Base-by-base conservation (phyloP, 1,140 invertebrate species). In the Acromyrmex heyeri region DNA sequence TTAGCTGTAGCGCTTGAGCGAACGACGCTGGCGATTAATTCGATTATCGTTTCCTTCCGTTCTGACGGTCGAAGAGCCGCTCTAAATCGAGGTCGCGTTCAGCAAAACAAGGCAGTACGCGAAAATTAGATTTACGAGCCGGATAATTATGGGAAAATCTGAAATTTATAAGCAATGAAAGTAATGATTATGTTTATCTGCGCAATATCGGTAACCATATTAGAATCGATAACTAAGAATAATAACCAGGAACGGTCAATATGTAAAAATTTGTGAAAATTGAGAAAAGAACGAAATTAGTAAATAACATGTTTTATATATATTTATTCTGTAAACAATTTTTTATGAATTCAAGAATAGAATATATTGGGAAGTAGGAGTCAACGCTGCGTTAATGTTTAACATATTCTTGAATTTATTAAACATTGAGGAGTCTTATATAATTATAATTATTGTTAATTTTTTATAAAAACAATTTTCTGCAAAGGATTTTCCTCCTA, bases 11-110 rank as follows among this genome's bases (percentile, higher is more conserved):
- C 16, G 69, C 12, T 61, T 3, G 64, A 34, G 21, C 16, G 67
- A 48, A 75, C 67, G 44, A 77, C 0, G 64, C n/a, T 64, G 34
- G 6, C 53, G 10, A 12, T 50, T 24, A 24, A 85, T 81, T 81
- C 64, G 61, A 90, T 90, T 87, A 86, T 67, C 59, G 21, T 82
- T 44, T 57, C 65, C 85, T 90, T 89, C 53, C 73, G 73, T 90
- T 44, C 77, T 59, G 53, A 53, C 67, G 70, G 8, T 72, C 30
- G 57, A 86, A 79, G 73, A 67, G 24, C 12, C 50, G 48, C 10
- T 72, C 30, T 72, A 30, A 27, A 70, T 85, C 16, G 30, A 83
- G n/a, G 64, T 34, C 27, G 38, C 8, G 59, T 87, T 38, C 67
- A 53, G 24, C 78, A 55, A 82, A 72, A 82, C 78, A 81, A 81